Percentiles rank a stretch among this genome's conserved stretches.
Evolutionary conservation across 1,140 invertebrate genomes (phyloP).

Genomic region (Heliconius himera): DNA sequence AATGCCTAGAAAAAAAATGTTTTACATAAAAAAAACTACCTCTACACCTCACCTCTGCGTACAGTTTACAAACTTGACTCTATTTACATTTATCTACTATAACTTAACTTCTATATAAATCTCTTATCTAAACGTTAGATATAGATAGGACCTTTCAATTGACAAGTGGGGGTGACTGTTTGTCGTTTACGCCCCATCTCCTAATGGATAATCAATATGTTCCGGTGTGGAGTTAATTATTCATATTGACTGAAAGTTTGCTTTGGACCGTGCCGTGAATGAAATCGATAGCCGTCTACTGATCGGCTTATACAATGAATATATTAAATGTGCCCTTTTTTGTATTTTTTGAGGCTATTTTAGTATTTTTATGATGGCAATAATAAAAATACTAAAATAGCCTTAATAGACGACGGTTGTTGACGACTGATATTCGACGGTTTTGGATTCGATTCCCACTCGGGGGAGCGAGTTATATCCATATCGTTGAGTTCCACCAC

Average conservation of each 20-base stretch:
- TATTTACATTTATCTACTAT: neutral
- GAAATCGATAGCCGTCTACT: neutral
- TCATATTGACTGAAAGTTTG: neutral
- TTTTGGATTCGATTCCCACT: no score
- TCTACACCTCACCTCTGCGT: no score
- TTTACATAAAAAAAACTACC: no score
- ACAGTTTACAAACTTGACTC: neutral
- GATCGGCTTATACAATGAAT: neutral
- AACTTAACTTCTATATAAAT: neutral
- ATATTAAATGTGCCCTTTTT: neutral
- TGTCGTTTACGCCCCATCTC: neutral
- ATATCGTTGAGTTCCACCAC: no score
- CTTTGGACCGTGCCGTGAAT: neutral
- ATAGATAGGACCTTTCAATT: neutral
- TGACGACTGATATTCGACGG: no score
- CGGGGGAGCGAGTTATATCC: no score
- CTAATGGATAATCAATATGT: conserved; percentile 9
- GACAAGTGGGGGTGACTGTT: neutral
- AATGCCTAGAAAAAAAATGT: no score
- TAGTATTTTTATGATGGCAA: no score
- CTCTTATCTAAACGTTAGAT: neutral
- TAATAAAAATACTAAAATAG: no score
- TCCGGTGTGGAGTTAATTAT: conserved; percentile 1
- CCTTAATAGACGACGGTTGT: no score
- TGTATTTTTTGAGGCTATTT: no score